phyloP scores from a whole-genome alignment of 2,888 invertebrate species.

The Ornithoptera alexandrae region DNA sequence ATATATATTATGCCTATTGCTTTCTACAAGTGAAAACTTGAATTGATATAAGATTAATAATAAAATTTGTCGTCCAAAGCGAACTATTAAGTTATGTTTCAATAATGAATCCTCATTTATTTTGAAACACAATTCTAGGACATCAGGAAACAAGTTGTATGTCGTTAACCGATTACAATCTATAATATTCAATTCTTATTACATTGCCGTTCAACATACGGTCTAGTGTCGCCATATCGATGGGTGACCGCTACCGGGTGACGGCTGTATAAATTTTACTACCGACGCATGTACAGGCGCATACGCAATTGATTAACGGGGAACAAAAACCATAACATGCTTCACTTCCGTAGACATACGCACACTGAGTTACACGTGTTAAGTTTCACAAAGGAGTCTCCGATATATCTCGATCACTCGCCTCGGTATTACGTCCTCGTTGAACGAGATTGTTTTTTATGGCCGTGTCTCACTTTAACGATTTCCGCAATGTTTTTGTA shows the following conservation, averaged over 20 bases:
- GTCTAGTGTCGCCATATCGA: constrained; percentile 30
- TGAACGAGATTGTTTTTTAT: constrained; percentile 6
- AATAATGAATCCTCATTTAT: no score
- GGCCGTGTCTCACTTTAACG: constrained; percentile 3
- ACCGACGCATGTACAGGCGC: constrained; percentile 45
- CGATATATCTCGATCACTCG: constrained; percentile 5
- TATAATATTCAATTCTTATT: constrained; percentile 7
- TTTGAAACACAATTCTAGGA: no score
- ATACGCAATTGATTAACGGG: constrained; percentile 38
- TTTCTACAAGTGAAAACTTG: no score
- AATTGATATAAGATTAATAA: no score
- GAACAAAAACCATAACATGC: constrained; percentile 27
- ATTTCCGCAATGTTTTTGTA: constrained; percentile 17
- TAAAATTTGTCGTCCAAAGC: no score
- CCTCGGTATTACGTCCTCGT: background rate
- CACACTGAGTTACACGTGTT: constrained; percentile 4
- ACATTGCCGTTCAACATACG: background rate
- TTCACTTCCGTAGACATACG: constrained; percentile 26
- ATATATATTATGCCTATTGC: no score
- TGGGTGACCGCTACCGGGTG: constrained; percentile 55
- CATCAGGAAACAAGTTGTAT: constrained; percentile 7
- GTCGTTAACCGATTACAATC: constrained; percentile 15
- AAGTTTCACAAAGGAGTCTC: constrained; percentile 7
- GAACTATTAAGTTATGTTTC: no score
- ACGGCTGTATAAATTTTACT: constrained; percentile 59